Evolutionary conservation across 2,113 vertebrate species (phyloP).

Genomic region (Dendrocopos noguchii): DNA sequence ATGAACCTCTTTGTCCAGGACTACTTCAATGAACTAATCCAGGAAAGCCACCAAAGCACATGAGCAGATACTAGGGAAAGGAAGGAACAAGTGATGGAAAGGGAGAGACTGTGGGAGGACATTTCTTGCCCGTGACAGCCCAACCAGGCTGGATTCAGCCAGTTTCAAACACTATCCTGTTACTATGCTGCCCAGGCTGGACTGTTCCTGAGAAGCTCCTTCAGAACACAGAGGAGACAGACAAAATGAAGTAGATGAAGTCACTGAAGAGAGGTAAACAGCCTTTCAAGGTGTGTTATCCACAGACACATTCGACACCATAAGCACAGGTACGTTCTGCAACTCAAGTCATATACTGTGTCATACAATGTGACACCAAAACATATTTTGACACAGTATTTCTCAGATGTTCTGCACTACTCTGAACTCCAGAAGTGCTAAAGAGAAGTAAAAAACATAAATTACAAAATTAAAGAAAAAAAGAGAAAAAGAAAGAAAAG

Average conservation of each 20-base stretch:
- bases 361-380: background rate
- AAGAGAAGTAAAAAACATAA: background rate
- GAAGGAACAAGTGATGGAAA: background rate
- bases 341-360: background rate
- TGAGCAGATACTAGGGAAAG: background rate
- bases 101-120: background rate
- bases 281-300: background rate
- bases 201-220: background rate
- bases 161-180: background rate
- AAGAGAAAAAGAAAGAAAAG: too few relatives aligned
- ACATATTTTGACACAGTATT: background rate
- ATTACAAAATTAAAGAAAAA: background rate
- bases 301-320: background rate
- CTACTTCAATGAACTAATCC: background rate
- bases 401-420: background rate
- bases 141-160: background rate
- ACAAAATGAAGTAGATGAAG: background rate
- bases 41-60: background rate
- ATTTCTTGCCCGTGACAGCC: background rate
- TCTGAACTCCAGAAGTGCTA: background rate
- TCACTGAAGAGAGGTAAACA: background rate
- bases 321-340: background rate
- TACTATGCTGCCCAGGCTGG: background rate
- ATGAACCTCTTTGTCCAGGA: background rate
- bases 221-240: background rate